Conservation (phyloP, 2,113 vertebrate genomes). For the Erythrolamprus reginae region DNA sequence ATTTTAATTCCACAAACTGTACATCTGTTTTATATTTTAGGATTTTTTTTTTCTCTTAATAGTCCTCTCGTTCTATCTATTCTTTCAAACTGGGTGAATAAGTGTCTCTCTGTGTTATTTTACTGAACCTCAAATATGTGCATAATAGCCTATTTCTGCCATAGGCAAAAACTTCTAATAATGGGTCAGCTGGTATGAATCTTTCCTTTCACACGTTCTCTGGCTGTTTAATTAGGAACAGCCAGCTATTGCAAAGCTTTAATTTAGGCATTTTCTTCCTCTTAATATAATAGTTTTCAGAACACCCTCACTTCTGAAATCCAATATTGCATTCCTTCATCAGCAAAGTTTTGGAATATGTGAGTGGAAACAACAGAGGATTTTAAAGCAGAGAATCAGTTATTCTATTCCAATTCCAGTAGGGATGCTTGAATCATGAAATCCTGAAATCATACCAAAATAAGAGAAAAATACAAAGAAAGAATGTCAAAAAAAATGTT, state of each 20-base stretch:
- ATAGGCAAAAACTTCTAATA: background rate
- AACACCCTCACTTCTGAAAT: slow-evolving; percentile 33
- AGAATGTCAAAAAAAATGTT: background rate
- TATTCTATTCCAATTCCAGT: slow-evolving; percentile 29
- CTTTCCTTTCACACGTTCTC: slow-evolving; percentile 14
- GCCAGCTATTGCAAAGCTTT: slow-evolving; percentile 1
- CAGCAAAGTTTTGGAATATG: background rate
- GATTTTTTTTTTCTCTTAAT: background rate
- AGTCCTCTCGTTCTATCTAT: background rate
- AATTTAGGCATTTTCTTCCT: slow-evolving; percentile 14
- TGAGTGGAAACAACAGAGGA: slow-evolving; percentile 36
- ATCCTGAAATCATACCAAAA: background rate
- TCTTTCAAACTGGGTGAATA: background rate
- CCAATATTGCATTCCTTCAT: slow-evolving; percentile 24
- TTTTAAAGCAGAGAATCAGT: background rate
- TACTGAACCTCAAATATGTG: background rate
- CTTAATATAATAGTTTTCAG: slow-evolving; percentile 1
- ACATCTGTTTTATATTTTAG: background rate
- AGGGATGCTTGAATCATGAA: slow-evolving; percentile 30
- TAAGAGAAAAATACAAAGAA: background rate
- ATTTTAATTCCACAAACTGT: background rate
- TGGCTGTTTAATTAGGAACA: slow-evolving; percentile 1
- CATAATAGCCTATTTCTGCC: slow-evolving; percentile 23
- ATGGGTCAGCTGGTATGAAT: background rate
- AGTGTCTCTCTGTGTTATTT: background rate